A percentile compares a stretch with the other conserved stretches of the same genome.
Evolutionary conservation across 2,888 invertebrate genomes (phyloP).

Genomic region (Drosophila nr. perissopoda): DNA sequence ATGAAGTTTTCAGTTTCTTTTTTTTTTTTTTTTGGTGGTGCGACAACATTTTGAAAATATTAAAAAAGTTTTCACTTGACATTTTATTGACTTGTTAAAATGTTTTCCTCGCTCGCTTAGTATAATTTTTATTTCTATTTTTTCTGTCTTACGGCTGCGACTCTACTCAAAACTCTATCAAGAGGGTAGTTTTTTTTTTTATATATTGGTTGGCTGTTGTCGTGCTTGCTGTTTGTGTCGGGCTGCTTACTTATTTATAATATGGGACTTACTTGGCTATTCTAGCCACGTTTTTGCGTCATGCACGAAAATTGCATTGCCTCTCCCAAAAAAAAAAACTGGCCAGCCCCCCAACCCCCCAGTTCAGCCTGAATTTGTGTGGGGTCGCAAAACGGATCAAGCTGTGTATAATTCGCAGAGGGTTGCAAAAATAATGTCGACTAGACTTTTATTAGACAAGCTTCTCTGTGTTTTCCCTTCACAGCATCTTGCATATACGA

Average conservation of each 20-base stretch:
- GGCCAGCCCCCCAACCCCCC: background rate
- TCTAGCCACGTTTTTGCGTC: slow-evolving; percentile 78
- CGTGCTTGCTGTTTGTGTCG: slow-evolving; percentile 26
- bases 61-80: slow-evolving; percentile 81
- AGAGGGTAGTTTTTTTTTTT: slow-evolving; percentile 67
- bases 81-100: slow-evolving; percentile 81
- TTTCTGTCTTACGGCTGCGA: background rate
- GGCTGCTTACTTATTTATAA: slow-evolving; percentile 78
- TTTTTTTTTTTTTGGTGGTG: slow-evolving; percentile 10
- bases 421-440: slow-evolving; percentile 78
- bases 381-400: slow-evolving; percentile 70
- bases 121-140: slow-evolving; percentile 57
- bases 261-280: slow-evolving; percentile 78
- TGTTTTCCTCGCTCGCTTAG: slow-evolving; percentile 70
- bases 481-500: slow-evolving; percentile 41
- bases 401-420: slow-evolving; percentile 79
- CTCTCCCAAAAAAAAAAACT: slow-evolving; percentile 17
- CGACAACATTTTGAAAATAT: slow-evolving; percentile 78
- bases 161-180: slow-evolving; percentile 36
- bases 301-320: slow-evolving; percentile 81
- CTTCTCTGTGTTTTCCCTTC: slow-evolving; percentile 43
- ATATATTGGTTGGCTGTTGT: slow-evolving; percentile 17
- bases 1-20: slow-evolving; percentile 27
- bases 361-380: background rate
- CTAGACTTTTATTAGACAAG: slow-evolving; percentile 83